A percentile compares a stretch with the other conserved stretches of the same genome.
These are phyloP conservation scores for Mohoua ochrocephala DNA, from an alignment of 2,113 vertebrate genomes.

Conservation along the genomic window DNA sequence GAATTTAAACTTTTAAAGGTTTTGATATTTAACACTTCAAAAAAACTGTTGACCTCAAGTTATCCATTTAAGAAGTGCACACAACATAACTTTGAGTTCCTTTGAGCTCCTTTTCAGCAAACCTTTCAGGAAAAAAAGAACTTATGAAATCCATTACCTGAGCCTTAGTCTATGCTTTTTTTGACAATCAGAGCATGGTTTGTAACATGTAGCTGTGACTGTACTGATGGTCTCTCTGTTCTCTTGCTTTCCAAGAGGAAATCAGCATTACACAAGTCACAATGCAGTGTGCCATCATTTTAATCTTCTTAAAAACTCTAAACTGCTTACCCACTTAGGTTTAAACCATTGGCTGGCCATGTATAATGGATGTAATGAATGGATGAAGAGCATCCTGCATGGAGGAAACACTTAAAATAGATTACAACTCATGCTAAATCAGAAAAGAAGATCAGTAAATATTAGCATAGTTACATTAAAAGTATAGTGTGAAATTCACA, in stretches of 20 bases:
- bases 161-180: neutral
- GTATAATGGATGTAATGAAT: neutral
- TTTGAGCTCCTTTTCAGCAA: neutral
- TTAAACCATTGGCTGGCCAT: neutral
- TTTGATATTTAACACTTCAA: constrained; percentile 4
- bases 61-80: neutral
- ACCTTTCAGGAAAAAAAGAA: neutral
- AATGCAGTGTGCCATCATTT: neutral
- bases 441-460: neutral
- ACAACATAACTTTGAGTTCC: neutral
- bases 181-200: neutral
- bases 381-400: neutral
- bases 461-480: neutral
- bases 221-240: neutral
- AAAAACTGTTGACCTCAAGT: neutral
- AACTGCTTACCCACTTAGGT: neutral
- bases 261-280: neutral
- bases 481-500: neutral
- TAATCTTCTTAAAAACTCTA: neutral
- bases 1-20: neutral
- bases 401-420: neutral
- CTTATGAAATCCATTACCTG: neutral
- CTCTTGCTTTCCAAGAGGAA: neutral
- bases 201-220: neutral
- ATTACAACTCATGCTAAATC: neutral